Percentiles rank a stretch among this genome's conserved stretches.
These are phyloP conservation scores for Malthinus flaveolus DNA, from an alignment of 2,888 invertebrate genomes.

Conservation along the genomic window DNA sequence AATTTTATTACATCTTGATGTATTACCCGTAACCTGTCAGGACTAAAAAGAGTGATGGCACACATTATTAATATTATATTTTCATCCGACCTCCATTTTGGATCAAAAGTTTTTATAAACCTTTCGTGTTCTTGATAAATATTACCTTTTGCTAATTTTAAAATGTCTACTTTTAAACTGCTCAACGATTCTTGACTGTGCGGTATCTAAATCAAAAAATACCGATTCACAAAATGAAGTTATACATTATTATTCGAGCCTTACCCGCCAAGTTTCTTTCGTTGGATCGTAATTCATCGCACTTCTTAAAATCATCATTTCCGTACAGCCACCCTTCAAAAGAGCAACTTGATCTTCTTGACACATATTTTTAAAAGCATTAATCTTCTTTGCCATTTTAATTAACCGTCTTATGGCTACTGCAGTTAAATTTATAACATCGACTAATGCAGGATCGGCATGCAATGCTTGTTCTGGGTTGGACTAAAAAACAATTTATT, in stretches of 20 bases:
- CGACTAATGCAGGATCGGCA: slow-evolving; percentile 72
- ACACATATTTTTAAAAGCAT: slow-evolving; percentile 90
- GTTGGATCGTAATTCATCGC: slow-evolving; percentile 90
- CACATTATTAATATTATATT: slow-evolving; percentile 88
- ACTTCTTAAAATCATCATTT: slow-evolving; percentile 93
- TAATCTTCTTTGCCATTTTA: slow-evolving; percentile 83
- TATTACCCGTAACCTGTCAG: slow-evolving; percentile 76
- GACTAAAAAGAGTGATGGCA: slow-evolving; percentile 89
- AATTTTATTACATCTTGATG: slow-evolving; percentile 83
- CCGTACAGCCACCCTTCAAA: slow-evolving; percentile 92
- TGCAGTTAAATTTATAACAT: slow-evolving; percentile 88
- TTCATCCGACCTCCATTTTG: slow-evolving; percentile 84
- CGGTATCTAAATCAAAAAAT: slow-evolving; percentile 64
- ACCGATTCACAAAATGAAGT: slow-evolving; percentile 1
- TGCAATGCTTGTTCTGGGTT: slow-evolving; percentile 41
- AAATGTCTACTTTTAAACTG: slow-evolving; percentile 83
- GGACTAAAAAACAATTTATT: slow-evolving; percentile 9
- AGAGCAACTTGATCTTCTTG: slow-evolving; percentile 90
- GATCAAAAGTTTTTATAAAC: slow-evolving; percentile 84
- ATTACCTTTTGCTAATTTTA: slow-evolving; percentile 89
- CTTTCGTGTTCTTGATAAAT: slow-evolving; percentile 85
- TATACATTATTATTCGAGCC: slow-evolving; percentile 1
- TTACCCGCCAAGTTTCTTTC: slow-evolving; percentile 87
- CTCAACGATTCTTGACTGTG: slow-evolving; percentile 75
- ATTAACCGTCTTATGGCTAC: slow-evolving; percentile 86